phyloP scores from a whole-genome alignment of 2,797 vertebrate species.

The Bovichtus diacanthus region DNA sequence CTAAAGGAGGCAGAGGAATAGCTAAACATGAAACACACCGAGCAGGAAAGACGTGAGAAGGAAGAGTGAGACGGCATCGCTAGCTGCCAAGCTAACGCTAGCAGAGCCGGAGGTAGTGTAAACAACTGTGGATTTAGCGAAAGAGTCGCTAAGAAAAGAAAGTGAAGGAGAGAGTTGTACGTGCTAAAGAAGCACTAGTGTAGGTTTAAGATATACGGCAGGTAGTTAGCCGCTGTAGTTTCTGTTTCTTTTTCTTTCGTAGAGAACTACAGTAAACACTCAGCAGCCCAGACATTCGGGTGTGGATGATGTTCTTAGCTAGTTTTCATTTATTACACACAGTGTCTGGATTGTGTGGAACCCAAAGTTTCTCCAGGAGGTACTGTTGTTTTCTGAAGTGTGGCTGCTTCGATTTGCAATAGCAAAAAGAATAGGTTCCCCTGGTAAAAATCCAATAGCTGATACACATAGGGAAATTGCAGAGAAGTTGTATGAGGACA shows the following conservation, averaged over 20 bases:
- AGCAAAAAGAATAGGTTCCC: conserved; percentile 33
- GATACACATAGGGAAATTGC: conserved; percentile 23
- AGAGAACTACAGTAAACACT: background rate
- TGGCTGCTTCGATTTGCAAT: conserved; percentile 51
- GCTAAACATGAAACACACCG: no score
- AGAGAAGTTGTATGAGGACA: conserved; percentile 59
- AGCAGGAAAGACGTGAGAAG: no score
- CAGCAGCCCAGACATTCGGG: background rate
- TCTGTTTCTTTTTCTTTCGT: background rate
- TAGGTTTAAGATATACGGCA: no score
- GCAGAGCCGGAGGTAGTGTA: no score
- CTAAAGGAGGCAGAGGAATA: no score
- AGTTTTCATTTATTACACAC: conserved; percentile 13
- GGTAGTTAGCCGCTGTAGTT: no score
- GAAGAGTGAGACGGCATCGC: no score
- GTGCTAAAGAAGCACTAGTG: no score
- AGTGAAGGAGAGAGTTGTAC: no score
- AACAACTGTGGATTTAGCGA: no score
- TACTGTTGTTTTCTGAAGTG: conserved; percentile 50
- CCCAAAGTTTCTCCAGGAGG: conserved; percentile 42
- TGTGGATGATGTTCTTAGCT: background rate
- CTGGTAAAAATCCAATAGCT: conserved; percentile 61
- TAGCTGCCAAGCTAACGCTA: no score
- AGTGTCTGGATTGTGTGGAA: background rate
- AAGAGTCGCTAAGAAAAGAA: no score